phyloP scores from a whole-genome alignment of 2,113 vertebrate species.

The Ciconia stormi region DNA sequence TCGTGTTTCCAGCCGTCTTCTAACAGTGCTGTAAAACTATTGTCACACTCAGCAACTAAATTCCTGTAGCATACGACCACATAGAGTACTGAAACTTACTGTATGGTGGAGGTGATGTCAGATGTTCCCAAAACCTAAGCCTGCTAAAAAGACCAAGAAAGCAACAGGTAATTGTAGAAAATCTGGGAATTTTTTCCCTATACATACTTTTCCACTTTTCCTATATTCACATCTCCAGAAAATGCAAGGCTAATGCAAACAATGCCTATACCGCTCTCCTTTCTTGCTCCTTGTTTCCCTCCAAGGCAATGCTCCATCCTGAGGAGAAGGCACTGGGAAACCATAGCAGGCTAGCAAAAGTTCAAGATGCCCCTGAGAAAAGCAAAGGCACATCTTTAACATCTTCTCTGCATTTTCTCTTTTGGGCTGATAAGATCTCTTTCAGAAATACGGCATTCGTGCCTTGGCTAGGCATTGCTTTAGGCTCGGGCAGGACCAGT shows the following conservation, averaged over 20 bases:
- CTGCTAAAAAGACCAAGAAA: background rate
- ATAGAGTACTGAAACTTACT: background rate
- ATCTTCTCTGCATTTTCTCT: background rate
- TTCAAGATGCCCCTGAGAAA: background rate
- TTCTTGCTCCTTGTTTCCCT: background rate
- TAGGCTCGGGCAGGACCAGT: background rate
- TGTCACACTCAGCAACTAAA: constrained; percentile 13
- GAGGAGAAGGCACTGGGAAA: background rate
- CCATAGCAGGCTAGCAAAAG: accelerated
- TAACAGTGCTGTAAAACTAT: constrained; percentile 5
- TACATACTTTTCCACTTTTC: background rate
- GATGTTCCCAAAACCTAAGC: background rate
- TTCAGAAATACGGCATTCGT: background rate
- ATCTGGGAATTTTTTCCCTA: background rate
- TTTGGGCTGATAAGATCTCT: background rate
- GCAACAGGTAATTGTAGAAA: background rate
- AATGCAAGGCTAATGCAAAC: background rate
- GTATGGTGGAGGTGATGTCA: background rate
- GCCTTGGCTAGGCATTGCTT: background rate
- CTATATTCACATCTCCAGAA: background rate
- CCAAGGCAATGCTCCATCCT: background rate
- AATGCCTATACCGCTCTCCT: background rate
- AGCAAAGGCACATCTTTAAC: background rate
- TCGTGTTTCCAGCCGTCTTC: background rate
- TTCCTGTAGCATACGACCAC: background rate